Percentiles rank a stretch among this genome's conserved stretches.
Evolutionary conservation across 2,113 vertebrate species (phyloP).

Genomic region (Sisor rabdophorus): DNA sequence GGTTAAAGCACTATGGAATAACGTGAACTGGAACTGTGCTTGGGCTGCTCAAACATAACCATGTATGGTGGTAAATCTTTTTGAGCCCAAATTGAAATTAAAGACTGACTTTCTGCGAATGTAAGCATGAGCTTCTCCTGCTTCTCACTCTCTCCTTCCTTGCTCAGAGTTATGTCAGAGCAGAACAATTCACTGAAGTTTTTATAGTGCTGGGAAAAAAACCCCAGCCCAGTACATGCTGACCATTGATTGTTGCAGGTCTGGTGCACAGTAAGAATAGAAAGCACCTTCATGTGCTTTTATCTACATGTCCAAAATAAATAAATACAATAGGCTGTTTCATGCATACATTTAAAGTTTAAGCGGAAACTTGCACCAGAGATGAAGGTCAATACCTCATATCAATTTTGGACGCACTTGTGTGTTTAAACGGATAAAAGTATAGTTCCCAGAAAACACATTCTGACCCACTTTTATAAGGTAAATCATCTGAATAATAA

Average conservation of each 20-base stretch:
- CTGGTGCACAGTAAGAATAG: background rate
- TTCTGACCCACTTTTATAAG: background rate
- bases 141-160: constrained; percentile 6
- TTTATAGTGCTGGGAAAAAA: constrained; percentile 38
- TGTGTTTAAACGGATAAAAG: background rate
- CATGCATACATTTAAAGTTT: background rate
- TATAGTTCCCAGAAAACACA: background rate
- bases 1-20: constrained; percentile 34
- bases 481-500: background rate
- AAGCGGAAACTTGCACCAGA: background rate
- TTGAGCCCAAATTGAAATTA: constrained; percentile 33
- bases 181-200: constrained; percentile 48
- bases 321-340: background rate
- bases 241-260: constrained; percentile 5
- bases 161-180: constrained; percentile 46
- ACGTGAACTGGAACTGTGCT: constrained; percentile 39
- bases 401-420: background rate
- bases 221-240: constrained; percentile 30
- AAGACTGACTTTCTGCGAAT: constrained; percentile 31
- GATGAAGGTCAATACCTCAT: background rate
- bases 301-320: background rate
- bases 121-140: constrained; percentile 19
- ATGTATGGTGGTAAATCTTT: constrained; percentile 49
- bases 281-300: background rate
- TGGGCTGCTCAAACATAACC: constrained; percentile 49